Base-by-base conservation (phyloP, 1,140 invertebrate genomes). In the Nephotettix cincticeps region DNA sequence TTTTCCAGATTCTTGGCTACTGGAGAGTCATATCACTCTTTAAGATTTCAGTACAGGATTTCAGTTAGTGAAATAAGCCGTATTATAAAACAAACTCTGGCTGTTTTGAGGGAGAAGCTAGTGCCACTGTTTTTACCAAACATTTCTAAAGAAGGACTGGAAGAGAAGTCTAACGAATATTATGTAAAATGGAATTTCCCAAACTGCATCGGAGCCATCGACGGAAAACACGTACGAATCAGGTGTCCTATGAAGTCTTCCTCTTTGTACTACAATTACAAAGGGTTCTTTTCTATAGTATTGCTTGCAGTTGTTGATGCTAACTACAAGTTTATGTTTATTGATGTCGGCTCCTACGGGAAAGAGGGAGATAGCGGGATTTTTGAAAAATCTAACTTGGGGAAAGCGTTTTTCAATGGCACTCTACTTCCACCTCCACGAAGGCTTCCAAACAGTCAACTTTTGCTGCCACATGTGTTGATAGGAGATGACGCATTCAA, bases 231-330 rank as follows among this genome's bases (percentile, higher is more conserved):
- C 69, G 71, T 84, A 25, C 28, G 73, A 29, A 78, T 80, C 72
- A 79, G 83, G 80, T 71, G 82, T 76, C 81, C 81, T 43, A 0
- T 45, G 36, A 75, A 76, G 30, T 77, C 74, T 65, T 80, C 81
- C 36, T 73, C 77, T 19, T 69, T 73, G 45, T 84, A 73, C 76
- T 81, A 76, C 58, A 84, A 84, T 71, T 82, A 83, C 67, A 84
- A 84, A 75, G 69, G 73, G 0, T 78, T 68, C 65, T 82, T 78
- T 67, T 81, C 79, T 47, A 76, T 83, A 21, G 79, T 84, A 23
- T 69, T 85, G 30, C 71, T 83, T 30, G 83, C 79, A 25, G 56
- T 83, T 45, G 80, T 81, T 21, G 81, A 84, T 75, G 77, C 77
- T 36, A 71, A 83, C 54, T 84, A 80, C 70, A 75, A 77, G 58